A percentile compares a stretch with the other conserved stretches of the same genome.
Evolutionary conservation across 2,888 invertebrate genomes (phyloP).

Genomic region (Slavum lentiscoides): DNA sequence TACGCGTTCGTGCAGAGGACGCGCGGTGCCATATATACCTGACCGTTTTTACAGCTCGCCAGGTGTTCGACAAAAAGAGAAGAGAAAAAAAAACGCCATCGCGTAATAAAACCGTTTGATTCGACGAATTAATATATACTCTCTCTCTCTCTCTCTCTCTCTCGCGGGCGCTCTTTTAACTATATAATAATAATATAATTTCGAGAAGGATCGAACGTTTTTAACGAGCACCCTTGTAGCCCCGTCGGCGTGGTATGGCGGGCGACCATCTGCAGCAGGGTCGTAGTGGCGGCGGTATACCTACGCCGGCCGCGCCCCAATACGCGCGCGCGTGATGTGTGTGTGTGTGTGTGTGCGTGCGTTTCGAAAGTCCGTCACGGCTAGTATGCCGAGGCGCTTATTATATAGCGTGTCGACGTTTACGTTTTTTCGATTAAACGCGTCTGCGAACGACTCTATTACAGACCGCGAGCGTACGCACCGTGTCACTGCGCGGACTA

Average conservation of each 20-base stretch:
- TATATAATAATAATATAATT: slow-evolving; percentile 27
- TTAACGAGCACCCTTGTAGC: slow-evolving; percentile 47
- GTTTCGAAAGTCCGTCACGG: slow-evolving; percentile 49
- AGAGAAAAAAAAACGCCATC: not conserved
- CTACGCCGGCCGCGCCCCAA: slow-evolving; percentile 3
- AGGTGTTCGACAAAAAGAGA: slow-evolving; percentile 43
- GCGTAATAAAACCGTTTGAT: slow-evolving; percentile 31
- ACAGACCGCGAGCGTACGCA: not conserved
- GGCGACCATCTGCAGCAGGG: slow-evolving; percentile 25
- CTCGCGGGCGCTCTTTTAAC: slow-evolving; percentile 23
- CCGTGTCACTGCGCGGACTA: too few species aligned
- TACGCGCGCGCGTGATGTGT: too few species aligned
- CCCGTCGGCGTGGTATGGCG: too few species aligned
- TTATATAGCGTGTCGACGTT: slow-evolving; percentile 43
- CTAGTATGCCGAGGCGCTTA: not conserved
- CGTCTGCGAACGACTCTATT: slow-evolving; percentile 44
- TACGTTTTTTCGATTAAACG: slow-evolving; percentile 49
- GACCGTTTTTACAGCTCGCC: slow-evolving; percentile 31
- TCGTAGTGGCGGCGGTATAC: not conserved
- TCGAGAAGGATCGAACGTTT: slow-evolving; percentile 42
- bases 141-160: too few species aligned
- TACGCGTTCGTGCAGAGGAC: not conserved
- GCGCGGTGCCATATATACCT: not conserved
- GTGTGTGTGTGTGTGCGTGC: not conserved
- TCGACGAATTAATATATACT: not conserved